Conservation (phyloP, 2,888 invertebrate genomes). For the Electrophaes corylata region DNA sequence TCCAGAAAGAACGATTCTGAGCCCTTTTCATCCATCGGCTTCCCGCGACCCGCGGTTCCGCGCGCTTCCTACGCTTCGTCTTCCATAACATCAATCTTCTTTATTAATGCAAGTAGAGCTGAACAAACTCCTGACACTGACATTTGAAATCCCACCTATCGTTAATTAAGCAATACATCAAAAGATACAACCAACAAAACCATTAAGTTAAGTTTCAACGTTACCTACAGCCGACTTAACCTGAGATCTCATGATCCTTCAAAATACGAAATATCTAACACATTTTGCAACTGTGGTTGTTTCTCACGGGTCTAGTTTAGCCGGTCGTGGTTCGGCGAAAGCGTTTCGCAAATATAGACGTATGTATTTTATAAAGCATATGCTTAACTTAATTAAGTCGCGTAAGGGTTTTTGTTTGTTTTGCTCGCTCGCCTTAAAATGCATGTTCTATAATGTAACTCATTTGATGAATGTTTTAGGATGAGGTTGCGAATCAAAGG, state of each 20-base stretch:
- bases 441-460: conserved; percentile 11
- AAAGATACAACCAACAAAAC: conserved; percentile 7
- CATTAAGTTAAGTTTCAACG: conserved; percentile 18
- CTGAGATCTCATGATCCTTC: conserved; percentile 3
- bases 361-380: conserved; percentile 28
- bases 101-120: conserved; percentile 3
- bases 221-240: conserved; percentile 2
- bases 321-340: conserved; percentile 19
- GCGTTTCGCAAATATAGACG: conserved; percentile 24
- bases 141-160: conserved; percentile 5
- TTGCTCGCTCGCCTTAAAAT: conserved; percentile 15
- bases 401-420: conserved; percentile 23
- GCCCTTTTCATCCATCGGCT: too few relatives aligned
- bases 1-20: too few relatives aligned
- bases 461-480: conserved; percentile 16
- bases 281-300: background rate
- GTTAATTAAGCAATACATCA: conserved; percentile 18
- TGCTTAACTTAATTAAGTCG: conserved; percentile 32
- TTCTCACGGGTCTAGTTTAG: background rate
- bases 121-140: background rate
- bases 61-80: too few relatives aligned
- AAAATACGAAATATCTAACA: background rate
- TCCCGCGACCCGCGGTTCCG: too few relatives aligned
- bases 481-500: conserved; percentile 12
- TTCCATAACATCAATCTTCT: conserved; percentile 1